Conservation (phyloP, 2,113 vertebrate genomes). For the Nestor notabilis region DNA sequence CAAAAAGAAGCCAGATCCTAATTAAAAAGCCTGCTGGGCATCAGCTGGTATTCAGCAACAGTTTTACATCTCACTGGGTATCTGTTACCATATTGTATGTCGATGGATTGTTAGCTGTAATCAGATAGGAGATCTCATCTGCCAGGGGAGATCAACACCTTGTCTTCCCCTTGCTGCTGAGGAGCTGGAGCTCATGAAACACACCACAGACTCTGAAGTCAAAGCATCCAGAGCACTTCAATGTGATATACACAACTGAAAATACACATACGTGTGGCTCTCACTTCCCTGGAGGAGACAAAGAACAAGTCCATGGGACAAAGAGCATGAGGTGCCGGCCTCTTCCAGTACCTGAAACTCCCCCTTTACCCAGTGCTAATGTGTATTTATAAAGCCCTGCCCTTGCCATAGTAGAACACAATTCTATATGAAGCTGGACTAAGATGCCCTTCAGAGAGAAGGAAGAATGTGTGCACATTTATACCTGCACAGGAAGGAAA, state of each 20-base stretch:
- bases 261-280: not conserved
- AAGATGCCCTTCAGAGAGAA: not conserved
- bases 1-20: not conserved
- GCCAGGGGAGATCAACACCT: not conserved
- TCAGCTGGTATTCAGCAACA: not conserved
- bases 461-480: not conserved
- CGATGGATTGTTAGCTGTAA: not conserved
- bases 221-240: not conserved
- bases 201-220: rapidly evolving
- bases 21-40: not conserved
- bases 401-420: not conserved
- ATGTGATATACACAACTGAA: not conserved
- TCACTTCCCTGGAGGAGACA: not conserved
- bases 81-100: not conserved
- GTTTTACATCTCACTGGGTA: not conserved
- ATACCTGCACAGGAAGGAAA: rapidly evolving
- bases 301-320: not conserved
- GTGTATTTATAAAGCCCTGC: not conserved
- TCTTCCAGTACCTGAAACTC: not conserved
- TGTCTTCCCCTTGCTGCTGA: not conserved
- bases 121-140: not conserved
- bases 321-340: not conserved
- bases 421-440: not conserved
- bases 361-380: rapidly evolving
- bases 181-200: not conserved